A percentile compares a stretch with the other conserved stretches of the same genome.
Conservation (phyloP, 1,140 invertebrate genomes). For the Nebria ingens region DNA sequence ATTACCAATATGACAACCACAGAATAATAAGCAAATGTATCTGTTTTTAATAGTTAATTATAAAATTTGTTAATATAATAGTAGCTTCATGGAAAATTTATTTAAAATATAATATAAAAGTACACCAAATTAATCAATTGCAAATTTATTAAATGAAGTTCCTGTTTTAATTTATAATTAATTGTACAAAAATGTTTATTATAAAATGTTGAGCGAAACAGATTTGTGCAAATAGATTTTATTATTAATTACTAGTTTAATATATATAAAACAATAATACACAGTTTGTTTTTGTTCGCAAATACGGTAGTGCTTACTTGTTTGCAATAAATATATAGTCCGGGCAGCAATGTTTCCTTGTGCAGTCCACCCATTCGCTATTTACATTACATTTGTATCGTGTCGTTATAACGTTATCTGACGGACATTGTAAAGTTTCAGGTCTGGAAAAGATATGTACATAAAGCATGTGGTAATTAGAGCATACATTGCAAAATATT, state of each 20-base stretch:
- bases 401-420: conserved; percentile 41
- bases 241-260: too few species aligned
- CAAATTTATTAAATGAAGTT: too few species aligned
- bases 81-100: neutral
- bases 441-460: conserved; percentile 27
- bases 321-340: conserved; percentile 42
- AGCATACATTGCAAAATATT: conserved; percentile 11
- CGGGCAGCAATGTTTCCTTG: conserved; percentile 41
- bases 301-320: conserved; percentile 23
- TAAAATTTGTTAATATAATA: neutral
- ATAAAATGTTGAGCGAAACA: too few species aligned
- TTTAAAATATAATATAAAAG: too few species aligned
- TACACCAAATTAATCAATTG: too few species aligned
- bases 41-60: neutral
- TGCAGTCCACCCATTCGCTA: conserved; percentile 42
- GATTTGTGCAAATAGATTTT: too few species aligned
- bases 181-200: neutral
- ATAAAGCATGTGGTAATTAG: too few species aligned
- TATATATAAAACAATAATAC: too few species aligned
- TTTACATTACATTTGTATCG: conserved; percentile 42
- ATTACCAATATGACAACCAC: neutral
- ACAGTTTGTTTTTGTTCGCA: too few species aligned
- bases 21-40: neutral
- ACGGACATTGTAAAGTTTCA: conserved; percentile 39
- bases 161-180: neutral